Evolutionary conservation across 2,113 vertebrate genomes (phyloP), one percentile per base, ranked within the genome.

Genomic region (Malurus elegans): DNA sequence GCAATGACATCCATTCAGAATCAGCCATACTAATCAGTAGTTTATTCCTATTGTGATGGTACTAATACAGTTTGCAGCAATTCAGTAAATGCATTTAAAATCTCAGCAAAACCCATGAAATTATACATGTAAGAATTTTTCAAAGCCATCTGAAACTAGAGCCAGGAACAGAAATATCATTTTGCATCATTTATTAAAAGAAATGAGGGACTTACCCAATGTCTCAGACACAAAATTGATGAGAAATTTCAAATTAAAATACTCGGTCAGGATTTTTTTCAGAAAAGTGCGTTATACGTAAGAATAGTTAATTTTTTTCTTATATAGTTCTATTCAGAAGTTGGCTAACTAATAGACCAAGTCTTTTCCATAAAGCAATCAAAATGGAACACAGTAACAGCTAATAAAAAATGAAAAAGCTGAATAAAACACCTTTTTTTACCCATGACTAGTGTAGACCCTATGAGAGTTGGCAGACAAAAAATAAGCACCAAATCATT

Each of bases 241-340:
- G 51, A 75, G 20, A 90, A 75, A 78, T 70, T 92, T 90, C 31
- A 83, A 92, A 93, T 76, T 90, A 82, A 94, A 94, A 53, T 31
- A 72, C 11, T 92, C 4, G 0, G 40, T 78, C 51, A 51, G 54
- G 56, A 58, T 23, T 65, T 94, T 94, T 90, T 87, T 88, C 71
- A 86, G 81, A 75, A 85, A 36, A 20, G 85, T 69, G 18, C 20
- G 90, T 84, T 83, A 74, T n/a, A 84, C 0, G 0, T 60, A 72
- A 56, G 34, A 84, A 85, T 5, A 64, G 26, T 36, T 72, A 5
- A 10, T 18, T 66, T 75, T 91, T 72, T 95, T 57, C 74, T 79
- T 40, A 44, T 17, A 70, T 12, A 82, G 38, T 70, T 82, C 36
- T 61, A 34, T 42, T 66, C 3, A 72, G 64, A 90, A 86, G 56